A percentile compares a stretch with the other conserved stretches of the same genome.
Conservation (phyloP, 2,113 vertebrate species). For the Meles meles region DNA sequence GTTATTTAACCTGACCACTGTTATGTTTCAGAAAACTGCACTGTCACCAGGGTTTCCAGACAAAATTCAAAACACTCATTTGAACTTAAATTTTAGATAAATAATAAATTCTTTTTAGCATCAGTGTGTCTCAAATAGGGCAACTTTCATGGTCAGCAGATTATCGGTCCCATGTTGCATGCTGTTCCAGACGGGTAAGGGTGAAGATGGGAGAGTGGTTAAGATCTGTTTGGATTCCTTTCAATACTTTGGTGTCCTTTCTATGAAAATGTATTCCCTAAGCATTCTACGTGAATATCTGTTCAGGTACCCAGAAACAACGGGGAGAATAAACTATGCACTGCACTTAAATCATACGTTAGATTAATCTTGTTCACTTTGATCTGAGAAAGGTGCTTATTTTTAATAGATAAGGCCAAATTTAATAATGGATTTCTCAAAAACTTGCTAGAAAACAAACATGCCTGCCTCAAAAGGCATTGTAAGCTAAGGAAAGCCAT, state of each 20-base stretch:
- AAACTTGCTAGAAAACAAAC: neutral
- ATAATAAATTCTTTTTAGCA: neutral
- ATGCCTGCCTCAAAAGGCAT: neutral
- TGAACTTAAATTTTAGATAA: conserved; percentile 28
- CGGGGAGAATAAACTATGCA: neutral
- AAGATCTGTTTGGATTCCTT: neutral
- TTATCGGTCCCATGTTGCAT: fast-evolving
- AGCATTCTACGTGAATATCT: neutral
- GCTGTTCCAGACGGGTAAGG: neutral
- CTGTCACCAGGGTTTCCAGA: neutral
- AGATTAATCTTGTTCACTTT: neutral
- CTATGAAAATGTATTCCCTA: neutral
- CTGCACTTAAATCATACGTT: neutral
- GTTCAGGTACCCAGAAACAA: neutral
- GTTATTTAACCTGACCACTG: conserved; percentile 42
- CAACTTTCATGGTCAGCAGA: fast-evolving
- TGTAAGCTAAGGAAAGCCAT: neutral
- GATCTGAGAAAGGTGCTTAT: neutral
- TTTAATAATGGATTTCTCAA: neutral
- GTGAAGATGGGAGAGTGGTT: neutral
- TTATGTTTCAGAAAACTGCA: conserved; percentile 28
- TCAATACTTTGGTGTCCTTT: neutral
- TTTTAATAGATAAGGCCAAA: neutral
- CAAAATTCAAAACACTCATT: neutral
- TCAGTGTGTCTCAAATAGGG: neutral